Conservation (phyloP, 2,888 invertebrate species). For the Athrips mouffetella region DNA sequence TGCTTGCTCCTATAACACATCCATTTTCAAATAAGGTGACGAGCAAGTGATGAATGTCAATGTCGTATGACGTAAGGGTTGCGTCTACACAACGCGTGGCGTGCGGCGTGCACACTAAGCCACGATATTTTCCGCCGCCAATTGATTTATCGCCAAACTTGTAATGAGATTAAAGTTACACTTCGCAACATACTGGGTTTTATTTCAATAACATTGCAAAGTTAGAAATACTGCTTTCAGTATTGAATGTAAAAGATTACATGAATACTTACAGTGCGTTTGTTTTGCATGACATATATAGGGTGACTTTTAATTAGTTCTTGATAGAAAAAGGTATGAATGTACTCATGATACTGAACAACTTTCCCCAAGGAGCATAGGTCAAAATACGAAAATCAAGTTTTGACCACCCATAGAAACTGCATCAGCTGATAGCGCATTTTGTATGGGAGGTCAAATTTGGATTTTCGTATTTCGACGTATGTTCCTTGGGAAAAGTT, state of each 20-base stretch:
- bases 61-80: background rate
- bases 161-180: conserved; percentile 67
- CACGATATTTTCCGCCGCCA: conserved; percentile 49
- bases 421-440: too few species aligned
- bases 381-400: too few species aligned
- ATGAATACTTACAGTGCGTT: background rate
- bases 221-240: conserved; percentile 15
- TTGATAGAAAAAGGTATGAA: too few species aligned
- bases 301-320: too few species aligned
- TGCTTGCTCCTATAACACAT: background rate
- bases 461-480: too few species aligned
- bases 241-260: background rate
- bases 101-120: background rate
- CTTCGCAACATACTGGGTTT: conserved; percentile 41
- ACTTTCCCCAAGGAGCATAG: too few species aligned
- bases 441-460: too few species aligned
- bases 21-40: background rate
- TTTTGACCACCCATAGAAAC: too few species aligned
- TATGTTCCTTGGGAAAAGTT: too few species aligned
- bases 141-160: conserved; percentile 71
- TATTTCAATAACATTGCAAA: conserved; percentile 27
- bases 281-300: background rate
- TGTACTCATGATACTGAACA: too few species aligned
- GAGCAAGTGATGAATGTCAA: background rate
- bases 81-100: background rate